Percentiles rank a stretch among this genome's conserved stretches.
phyloP scores from a whole-genome alignment of 2,797 vertebrate genomes.

The Anniella stebbinsi region DNA sequence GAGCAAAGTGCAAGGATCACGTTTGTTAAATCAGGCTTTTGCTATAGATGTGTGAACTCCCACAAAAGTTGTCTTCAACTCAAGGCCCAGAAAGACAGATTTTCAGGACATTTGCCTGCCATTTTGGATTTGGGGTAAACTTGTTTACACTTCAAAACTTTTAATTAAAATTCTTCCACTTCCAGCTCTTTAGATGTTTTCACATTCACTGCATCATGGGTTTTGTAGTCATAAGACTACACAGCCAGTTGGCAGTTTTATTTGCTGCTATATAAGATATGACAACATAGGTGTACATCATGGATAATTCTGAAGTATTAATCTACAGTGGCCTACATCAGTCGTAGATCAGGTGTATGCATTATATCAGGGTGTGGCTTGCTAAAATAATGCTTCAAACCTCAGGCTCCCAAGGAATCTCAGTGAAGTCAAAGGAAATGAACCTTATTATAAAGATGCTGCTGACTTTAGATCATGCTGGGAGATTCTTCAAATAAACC shows the following conservation, averaged over 20 bases:
- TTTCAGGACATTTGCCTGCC: neutral
- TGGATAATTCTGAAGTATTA: neutral
- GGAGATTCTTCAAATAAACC: neutral
- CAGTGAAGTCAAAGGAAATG: neutral
- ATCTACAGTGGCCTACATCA: neutral
- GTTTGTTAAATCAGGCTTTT: neutral
- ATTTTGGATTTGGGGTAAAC: neutral
- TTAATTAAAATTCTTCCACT: neutral
- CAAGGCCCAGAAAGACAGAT: neutral
- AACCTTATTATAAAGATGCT: neutral
- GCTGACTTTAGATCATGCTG: neutral
- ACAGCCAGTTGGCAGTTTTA: neutral
- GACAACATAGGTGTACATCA: neutral
- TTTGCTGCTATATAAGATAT: neutral
- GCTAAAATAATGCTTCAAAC: neutral
- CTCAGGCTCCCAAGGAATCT: neutral
- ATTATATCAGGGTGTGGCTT: neutral
- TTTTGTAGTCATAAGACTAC: neutral
- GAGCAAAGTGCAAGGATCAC: neutral
- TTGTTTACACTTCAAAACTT: neutral
- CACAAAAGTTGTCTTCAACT: neutral
- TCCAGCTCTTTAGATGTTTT: neutral
- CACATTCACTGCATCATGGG: neutral
- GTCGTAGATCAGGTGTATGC: neutral
- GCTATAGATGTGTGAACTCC: neutral